phyloP scores from a whole-genome alignment of 2,797 vertebrate species.

The Anguilla marmorata region DNA sequence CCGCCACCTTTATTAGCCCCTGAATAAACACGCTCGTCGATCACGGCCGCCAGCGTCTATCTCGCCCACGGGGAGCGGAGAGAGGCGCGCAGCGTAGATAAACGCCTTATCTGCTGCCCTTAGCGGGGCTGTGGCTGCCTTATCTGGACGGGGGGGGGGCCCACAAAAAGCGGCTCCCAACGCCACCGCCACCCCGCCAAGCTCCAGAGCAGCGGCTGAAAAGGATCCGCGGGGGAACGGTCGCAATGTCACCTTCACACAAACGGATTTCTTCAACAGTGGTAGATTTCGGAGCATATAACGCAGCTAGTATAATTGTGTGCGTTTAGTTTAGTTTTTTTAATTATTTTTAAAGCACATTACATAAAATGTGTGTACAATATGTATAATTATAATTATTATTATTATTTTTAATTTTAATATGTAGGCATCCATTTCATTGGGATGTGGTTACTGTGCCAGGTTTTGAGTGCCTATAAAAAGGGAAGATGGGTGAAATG shows the following conservation, averaged over 20 bases:
- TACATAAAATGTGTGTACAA: too few species aligned
- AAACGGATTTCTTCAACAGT: background rate
- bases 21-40: slow-evolving; percentile 2
- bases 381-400: too few species aligned
- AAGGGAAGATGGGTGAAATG: background rate
- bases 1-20: background rate
- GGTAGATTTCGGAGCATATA: background rate
- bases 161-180: background rate
- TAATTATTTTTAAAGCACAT: background rate
- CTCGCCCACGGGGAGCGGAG: background rate
- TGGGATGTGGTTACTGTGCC: background rate
- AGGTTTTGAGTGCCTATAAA: background rate
- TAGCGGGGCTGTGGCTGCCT: background rate
- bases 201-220: background rate
- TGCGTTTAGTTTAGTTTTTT: background rate
- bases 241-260: background rate
- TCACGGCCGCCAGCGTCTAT: background rate
- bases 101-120: slow-evolving; percentile 17
- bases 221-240: background rate
- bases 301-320: background rate
- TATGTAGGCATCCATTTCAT: background rate
- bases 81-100: background rate
- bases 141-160: background rate
- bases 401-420: too few species aligned
- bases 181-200: background rate